These are phyloP conservation scores for Acrobasis consociella DNA, from an alignment of 2,888 invertebrate species.

Conservation along the genomic window DNA sequence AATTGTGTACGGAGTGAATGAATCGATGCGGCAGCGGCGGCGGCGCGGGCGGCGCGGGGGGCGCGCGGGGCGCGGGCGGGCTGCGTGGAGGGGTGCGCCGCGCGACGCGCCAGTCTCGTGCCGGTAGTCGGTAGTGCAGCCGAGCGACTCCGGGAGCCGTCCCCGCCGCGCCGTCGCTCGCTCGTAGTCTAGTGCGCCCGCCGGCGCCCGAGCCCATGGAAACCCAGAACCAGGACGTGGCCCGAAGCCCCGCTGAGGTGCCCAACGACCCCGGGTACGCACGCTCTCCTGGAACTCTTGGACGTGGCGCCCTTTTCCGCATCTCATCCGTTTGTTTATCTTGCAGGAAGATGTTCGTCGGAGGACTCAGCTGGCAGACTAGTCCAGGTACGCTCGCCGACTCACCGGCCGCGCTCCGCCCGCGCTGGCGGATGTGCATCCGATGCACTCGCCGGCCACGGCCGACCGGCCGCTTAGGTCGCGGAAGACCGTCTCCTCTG, in stretches of 20 bases:
- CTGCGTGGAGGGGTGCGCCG: slow-evolving; percentile 74
- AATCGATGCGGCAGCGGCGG: slow-evolving; percentile 76
- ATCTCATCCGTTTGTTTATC: slow-evolving; percentile 81
- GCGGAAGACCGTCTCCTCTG: slow-evolving; percentile 47
- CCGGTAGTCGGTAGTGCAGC: slow-evolving; percentile 87
- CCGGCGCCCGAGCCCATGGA: slow-evolving; percentile 84
- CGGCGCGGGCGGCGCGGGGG: slow-evolving; percentile 58
- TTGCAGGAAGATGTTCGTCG: slow-evolving; percentile 99
- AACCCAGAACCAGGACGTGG: slow-evolving; percentile 90
- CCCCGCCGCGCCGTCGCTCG: slow-evolving; percentile 82
- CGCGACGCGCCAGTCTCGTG: slow-evolving; percentile 85
- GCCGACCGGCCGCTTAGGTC: slow-evolving; percentile 51
- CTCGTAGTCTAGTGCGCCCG: slow-evolving; percentile 83
- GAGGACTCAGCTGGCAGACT: slow-evolving; percentile 99
- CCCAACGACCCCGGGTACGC: slow-evolving; percentile 97
- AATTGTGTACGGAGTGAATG: slow-evolving; percentile 81
- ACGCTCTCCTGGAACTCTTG: slow-evolving; percentile 35
- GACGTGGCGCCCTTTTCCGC: slow-evolving; percentile 43
- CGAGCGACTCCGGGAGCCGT: slow-evolving; percentile 85
- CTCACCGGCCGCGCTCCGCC: slow-evolving; percentile 57
- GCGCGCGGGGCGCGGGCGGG: slow-evolving; percentile 57
- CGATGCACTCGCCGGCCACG: slow-evolving; percentile 59
- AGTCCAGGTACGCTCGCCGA: slow-evolving; percentile 93
- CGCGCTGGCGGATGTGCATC: slow-evolving; percentile 65
- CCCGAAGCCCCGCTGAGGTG: slow-evolving; percentile 93